These are phyloP conservation scores for Oreamnos americanus DNA, from an alignment of 2,113 vertebrate genomes.

Conservation along the genomic window DNA sequence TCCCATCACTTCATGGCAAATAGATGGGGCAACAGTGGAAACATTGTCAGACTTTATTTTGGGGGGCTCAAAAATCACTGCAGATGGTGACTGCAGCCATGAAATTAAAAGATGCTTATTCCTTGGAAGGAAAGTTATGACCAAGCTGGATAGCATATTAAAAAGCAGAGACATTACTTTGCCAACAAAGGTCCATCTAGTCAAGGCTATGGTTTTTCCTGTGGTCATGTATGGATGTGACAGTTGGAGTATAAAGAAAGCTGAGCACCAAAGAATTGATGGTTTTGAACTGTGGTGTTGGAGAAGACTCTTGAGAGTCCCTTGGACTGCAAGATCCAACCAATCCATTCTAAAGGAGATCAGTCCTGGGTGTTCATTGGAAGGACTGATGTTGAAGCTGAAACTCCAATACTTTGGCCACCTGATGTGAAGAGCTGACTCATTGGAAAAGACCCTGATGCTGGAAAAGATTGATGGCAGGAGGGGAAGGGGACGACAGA, in stretches of 20 bases:
- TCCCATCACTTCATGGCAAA: neutral
- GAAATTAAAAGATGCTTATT: neutral
- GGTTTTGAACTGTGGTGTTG: neutral
- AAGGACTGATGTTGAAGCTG: neutral
- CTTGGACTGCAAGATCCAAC: neutral
- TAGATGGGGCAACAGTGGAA: neutral
- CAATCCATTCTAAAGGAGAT: neutral
- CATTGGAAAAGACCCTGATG: neutral
- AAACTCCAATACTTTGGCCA: neutral
- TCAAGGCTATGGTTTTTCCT: neutral
- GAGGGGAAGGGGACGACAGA: neutral
- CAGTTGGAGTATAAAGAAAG: neutral
- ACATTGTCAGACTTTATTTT: neutral
- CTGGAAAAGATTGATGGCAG: neutral
- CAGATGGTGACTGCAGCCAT: neutral
- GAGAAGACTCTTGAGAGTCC: neutral
- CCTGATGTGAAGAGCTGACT: neutral
- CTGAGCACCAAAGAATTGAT: neutral
- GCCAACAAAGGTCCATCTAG: neutral
- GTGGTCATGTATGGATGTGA: neutral
- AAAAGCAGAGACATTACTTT: neutral
- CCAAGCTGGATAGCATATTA: neutral
- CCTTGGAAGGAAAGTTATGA: neutral
- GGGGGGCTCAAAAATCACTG: fast-evolving
- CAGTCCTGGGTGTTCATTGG: neutral